Conservation (phyloP, 2,888 invertebrate genomes). For the Drepanosiphum platanoidis region DNA sequence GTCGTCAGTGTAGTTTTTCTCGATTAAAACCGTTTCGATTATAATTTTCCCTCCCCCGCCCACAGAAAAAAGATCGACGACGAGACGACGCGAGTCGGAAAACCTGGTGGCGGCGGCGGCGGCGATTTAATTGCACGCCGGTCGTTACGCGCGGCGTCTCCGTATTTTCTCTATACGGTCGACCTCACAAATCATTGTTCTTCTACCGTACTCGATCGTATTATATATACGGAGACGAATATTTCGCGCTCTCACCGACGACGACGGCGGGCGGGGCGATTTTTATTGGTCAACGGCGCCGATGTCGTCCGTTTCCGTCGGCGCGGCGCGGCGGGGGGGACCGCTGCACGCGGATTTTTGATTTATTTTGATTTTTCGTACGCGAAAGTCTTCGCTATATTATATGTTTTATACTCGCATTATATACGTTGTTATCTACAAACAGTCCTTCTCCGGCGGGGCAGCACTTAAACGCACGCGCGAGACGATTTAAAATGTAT, state of each 20-base stretch:
- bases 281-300: neutral
- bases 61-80: no score
- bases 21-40: no score
- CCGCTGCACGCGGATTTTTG: no score
- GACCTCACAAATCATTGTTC: neutral
- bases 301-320: neutral
- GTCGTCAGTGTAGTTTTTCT: no score
- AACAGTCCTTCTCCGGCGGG: neutral
- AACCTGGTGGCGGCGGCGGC: no score
- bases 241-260: neutral
- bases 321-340: no score
- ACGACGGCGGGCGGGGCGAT: neutral
- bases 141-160: neutral
- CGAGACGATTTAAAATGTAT: slow-evolving; percentile 28
- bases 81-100: no score
- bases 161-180: neutral
- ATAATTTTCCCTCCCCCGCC: no score
- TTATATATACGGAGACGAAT: no score
- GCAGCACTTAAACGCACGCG: slow-evolving; percentile 16
- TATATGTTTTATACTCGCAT: no score
- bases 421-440: neutral
- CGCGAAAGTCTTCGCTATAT: neutral
- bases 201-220: neutral
- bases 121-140: neutral
- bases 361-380: neutral